phyloP scores from a whole-genome alignment of 2,888 invertebrate genomes.

The Spilosoma lubricipeda region DNA sequence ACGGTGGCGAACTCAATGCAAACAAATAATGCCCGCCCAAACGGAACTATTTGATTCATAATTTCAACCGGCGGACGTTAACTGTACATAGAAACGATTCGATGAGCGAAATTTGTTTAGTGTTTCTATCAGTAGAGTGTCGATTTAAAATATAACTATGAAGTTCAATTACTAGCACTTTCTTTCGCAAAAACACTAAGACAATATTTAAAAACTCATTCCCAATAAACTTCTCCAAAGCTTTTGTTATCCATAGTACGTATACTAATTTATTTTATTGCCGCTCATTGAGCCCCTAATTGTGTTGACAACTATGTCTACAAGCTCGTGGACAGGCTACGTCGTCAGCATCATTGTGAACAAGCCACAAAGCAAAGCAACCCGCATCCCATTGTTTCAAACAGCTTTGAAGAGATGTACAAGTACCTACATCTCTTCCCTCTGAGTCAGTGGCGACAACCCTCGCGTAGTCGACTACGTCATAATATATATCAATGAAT shows the following conservation, averaged over 20 bases:
- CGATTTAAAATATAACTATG: slow-evolving; percentile 8
- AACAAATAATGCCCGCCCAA: slow-evolving; percentile 62
- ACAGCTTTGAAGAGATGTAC: slow-evolving; percentile 64
- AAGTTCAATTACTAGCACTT: slow-evolving; percentile 29
- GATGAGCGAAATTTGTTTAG: slow-evolving; percentile 42
- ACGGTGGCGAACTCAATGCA: slow-evolving; percentile 60
- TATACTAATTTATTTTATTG: slow-evolving; percentile 43
- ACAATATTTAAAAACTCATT: slow-evolving; percentile 23
- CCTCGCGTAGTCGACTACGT: slow-evolving; percentile 41
- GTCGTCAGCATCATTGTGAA: slow-evolving; percentile 42
- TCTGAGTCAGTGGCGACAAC: slow-evolving; percentile 53
- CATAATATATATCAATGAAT: slow-evolving; percentile 24
- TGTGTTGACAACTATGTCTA: slow-evolving; percentile 66
- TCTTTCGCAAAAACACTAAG: slow-evolving; percentile 48
- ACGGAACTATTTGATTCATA: slow-evolving; percentile 65
- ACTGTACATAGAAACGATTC: slow-evolving; percentile 55
- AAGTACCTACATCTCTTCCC: slow-evolving; percentile 43
- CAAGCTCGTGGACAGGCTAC: slow-evolving; percentile 50
- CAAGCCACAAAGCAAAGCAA: slow-evolving; percentile 54
- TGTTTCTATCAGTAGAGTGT: slow-evolving; percentile 27
- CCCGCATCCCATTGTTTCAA: slow-evolving; percentile 78
- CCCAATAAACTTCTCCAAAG: slow-evolving; percentile 23
- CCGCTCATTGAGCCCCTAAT: slow-evolving; percentile 64
- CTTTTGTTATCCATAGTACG: slow-evolving; percentile 23
- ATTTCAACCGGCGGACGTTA: slow-evolving; percentile 67